Conservation (phyloP, 2,888 invertebrate species). For the Trichacis sp. region DNA sequence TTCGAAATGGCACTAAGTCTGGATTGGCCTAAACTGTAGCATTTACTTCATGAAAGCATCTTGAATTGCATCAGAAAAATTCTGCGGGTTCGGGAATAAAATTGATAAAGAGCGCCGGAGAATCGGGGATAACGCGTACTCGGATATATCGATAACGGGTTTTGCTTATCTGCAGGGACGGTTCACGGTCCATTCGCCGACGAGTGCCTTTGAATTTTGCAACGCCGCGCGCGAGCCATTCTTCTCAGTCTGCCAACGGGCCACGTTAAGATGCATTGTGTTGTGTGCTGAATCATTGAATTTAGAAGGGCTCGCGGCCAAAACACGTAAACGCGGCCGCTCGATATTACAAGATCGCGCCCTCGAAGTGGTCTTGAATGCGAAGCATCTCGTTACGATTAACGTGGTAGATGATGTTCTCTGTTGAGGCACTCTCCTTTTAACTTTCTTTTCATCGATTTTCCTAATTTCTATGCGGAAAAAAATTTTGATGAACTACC, state of each 20-base stretch:
- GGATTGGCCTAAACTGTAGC: no score
- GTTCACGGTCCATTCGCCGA: slow-evolving; percentile 24
- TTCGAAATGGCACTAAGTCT: no score
- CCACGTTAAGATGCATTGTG: slow-evolving; percentile 27
- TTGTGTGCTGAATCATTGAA: slow-evolving; percentile 41
- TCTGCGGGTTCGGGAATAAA: neutral
- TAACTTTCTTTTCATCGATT: no score
- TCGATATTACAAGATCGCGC: slow-evolving; percentile 1
- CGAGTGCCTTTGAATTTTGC: slow-evolving; percentile 41
- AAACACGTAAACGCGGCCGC: slow-evolving; percentile 4
- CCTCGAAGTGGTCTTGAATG: neutral
- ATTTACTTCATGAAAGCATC: no score
- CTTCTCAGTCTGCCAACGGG: slow-evolving; percentile 7
- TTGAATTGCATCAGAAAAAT: no score
- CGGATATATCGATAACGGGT: slow-evolving; percentile 1
- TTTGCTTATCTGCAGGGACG: slow-evolving; percentile 19
- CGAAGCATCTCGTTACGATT: no score
- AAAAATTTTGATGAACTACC: no score
- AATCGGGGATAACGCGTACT: neutral
- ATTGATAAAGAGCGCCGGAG: neutral
- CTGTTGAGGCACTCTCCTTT: no score
- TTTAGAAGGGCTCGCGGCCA: slow-evolving; percentile 28
- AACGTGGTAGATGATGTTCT: no score
- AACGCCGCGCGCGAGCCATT: slow-evolving; percentile 9
- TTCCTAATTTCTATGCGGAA: no score